These are phyloP conservation scores for Metridium senile DNA, from an alignment of 92 coral and sea anemone species.

Conservation along the genomic window DNA sequence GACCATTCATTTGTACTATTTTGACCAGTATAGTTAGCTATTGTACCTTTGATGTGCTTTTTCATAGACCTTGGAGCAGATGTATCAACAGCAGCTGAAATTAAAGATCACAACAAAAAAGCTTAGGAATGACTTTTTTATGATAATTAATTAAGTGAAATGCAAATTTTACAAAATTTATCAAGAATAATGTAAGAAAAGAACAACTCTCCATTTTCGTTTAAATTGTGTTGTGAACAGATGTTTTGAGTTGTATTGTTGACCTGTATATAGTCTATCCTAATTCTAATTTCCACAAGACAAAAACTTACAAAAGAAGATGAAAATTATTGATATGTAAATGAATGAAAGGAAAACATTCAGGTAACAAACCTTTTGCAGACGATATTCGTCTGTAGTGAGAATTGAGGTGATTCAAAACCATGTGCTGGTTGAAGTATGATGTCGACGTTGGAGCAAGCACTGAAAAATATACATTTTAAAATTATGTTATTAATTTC, in stretches of 20 bases:
- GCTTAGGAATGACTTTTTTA: too few species aligned
- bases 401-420: conserved; percentile 84
- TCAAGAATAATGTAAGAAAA: too few species aligned
- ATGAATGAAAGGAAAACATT: neutral
- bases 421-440: conserved; percentile 72
- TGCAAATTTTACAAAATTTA: too few species aligned
- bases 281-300: too few species aligned
- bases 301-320: neutral
- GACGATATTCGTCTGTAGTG: conserved; percentile 77
- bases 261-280: too few species aligned
- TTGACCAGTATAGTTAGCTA: too few species aligned
- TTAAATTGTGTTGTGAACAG: too few species aligned
- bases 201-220: too few species aligned
- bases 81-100: conserved; percentile 84
- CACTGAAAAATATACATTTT: conserved; percentile 33
- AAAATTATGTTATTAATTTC: neutral
- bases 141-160: too few species aligned
- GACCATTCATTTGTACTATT: too few species aligned
- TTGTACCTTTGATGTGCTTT: conserved; percentile 72
- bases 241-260: too few species aligned
- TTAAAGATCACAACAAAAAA: too few species aligned
- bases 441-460: conserved; percentile 84
- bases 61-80: conserved; percentile 86
- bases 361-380: conserved; percentile 95
- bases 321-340: neutral